Base-by-base conservation (phyloP, 2,888 invertebrate genomes). In the Nycteola revayana region DNA sequence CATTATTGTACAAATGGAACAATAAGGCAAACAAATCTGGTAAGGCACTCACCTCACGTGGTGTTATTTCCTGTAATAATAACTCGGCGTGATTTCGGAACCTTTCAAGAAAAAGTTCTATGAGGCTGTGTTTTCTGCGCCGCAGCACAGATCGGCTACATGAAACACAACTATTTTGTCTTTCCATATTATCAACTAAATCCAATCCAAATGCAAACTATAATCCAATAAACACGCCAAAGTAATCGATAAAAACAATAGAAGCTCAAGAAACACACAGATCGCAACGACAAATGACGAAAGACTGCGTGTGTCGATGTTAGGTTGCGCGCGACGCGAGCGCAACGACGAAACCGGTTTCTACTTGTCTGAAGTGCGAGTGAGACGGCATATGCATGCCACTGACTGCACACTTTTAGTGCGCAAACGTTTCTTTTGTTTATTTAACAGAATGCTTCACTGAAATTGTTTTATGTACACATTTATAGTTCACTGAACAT, bases 321-420 rank as follows among this genome's bases (percentile, higher is more conserved):
- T 17, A 27, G 27, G 3, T 21, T 10, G 28, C 9, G 17, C 17
- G 25, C 31, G 24, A 24, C 31, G 25, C 25, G 31, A 31, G 31
- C 10, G 31, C 31, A 31, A 31, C 25, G 20, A 18, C 30, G 24
- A 31, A 31, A 31, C 31, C 25, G 25, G 25, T 31, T 31, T 31
- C 30, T 30, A 30, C 30, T 24, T 23, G 6, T 25, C 10, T 24
- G 18, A 31, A 6, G 31, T 18, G 24, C 17, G 24, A 25, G 18
- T 18, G 25, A 31, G 24, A 25, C 31, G 29, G 7, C 21, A 11
- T 22, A 29, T 29, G 21, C 21, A 21, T 21, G n/a, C 21, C 21
- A 21, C 21, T 7, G 7, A 21, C 2, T 7, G 21, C 14, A 7
- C n/a, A 21, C n/a, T 21, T 7, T 21, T n/a, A 21, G 4, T 18